Evolutionary conservation across 2,113 vertebrate species (phyloP).

Genomic region (Cryptoleucopteryx plumbea): DNA sequence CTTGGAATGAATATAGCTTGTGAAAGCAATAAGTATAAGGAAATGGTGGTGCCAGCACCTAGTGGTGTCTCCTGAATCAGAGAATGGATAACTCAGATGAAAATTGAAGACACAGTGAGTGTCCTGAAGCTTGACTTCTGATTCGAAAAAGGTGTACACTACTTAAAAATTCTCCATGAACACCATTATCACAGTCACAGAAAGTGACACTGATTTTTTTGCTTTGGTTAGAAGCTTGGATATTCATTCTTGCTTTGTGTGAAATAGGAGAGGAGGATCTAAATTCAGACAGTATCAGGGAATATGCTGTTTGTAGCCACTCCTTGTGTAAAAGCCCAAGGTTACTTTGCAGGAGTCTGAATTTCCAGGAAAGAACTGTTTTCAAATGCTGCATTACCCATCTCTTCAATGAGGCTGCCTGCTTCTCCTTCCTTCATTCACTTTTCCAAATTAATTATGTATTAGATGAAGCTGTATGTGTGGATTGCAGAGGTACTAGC

Average conservation of each 20-base stretch:
- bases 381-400: slow-evolving; percentile 10
- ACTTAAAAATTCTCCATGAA: not conserved
- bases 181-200: not conserved
- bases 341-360: not conserved
- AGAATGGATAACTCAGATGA: not conserved
- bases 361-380: not conserved
- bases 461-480: not conserved
- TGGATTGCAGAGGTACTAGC: slow-evolving; percentile 1
- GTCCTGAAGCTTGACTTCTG: not conserved
- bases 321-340: not conserved
- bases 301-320: not conserved
- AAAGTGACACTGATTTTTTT: not conserved
- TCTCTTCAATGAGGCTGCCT: not conserved
- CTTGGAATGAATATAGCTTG: not conserved
- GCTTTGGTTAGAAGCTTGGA: not conserved
- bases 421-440: not conserved
- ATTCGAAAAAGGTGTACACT: not conserved
- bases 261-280: not conserved
- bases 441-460: not conserved
- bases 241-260: not conserved
- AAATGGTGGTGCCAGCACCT: not conserved
- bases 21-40: slow-evolving; percentile 47
- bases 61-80: not conserved
- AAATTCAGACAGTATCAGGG: not conserved
- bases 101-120: not conserved